These are phyloP conservation scores for Drosophila anceps DNA, from an alignment of 2,888 invertebrate genomes.

Conservation along the genomic window DNA sequence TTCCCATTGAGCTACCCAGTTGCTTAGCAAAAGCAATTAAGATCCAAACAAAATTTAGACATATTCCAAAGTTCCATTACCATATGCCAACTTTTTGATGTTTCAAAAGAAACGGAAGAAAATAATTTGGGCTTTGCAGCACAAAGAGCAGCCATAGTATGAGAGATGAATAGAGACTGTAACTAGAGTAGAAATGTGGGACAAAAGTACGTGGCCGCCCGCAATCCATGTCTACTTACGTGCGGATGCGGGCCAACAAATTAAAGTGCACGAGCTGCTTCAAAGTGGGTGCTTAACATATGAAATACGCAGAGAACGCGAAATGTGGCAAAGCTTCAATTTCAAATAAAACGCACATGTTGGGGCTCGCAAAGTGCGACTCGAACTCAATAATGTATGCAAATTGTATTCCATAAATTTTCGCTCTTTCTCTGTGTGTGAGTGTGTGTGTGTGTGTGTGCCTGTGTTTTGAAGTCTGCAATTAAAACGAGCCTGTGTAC, in stretches of 20 bases:
- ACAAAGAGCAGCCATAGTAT: conserved; percentile 25
- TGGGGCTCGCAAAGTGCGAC: conserved; percentile 29
- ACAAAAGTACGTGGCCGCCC: conserved; percentile 30
- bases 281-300: conserved; percentile 35
- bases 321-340: conserved; percentile 30
- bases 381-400: conserved; percentile 44
- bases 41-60: conserved; percentile 14
- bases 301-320: background rate
- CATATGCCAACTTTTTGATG: conserved; percentile 16
- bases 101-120: conserved; percentile 7
- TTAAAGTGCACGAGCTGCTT: conserved; percentile 56
- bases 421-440: background rate
- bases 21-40: conserved; percentile 10
- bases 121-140: conserved; percentile 43
- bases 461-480: conserved; percentile 34
- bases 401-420: conserved; percentile 45
- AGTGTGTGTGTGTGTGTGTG: background rate
- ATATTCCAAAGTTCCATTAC: conserved; percentile 4
- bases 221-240: conserved; percentile 19
- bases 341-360: conserved; percentile 41
- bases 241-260: conserved; percentile 36
- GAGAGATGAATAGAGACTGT: conserved; percentile 8
- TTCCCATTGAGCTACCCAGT: background rate
- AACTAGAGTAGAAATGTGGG: conserved; percentile 18
- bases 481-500: conserved; percentile 56